phyloP scores from a whole-genome alignment of 2,797 vertebrate species.

The Pantherophis vulpinus region DNA sequence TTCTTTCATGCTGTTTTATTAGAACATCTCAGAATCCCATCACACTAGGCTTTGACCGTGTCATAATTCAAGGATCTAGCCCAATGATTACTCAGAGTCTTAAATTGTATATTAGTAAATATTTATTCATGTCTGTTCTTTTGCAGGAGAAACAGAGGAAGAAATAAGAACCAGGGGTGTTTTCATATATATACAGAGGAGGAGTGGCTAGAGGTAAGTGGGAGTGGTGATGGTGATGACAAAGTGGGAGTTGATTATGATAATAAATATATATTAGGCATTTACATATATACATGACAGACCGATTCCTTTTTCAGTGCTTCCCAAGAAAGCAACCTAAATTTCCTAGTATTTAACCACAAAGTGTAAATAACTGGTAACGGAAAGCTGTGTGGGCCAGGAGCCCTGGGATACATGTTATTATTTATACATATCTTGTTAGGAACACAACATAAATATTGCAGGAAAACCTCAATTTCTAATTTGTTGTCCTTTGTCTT shows the following conservation, averaged over 20 bases:
- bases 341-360: constrained; percentile 58
- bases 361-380: constrained; percentile 77
- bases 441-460: constrained; percentile 93
- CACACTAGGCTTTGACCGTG: constrained; percentile 3
- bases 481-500: constrained; percentile 82
- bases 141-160: too few relatives aligned
- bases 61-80: too few relatives aligned
- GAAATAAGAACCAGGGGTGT: too few relatives aligned
- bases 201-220: too few relatives aligned
- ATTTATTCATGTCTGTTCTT: too few relatives aligned
- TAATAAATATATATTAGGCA: too few relatives aligned
- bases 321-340: constrained; percentile 55
- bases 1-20: background rate
- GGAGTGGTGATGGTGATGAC: too few relatives aligned
- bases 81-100: too few relatives aligned
- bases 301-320: constrained; percentile 57
- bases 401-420: constrained; percentile 77
- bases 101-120: too few relatives aligned
- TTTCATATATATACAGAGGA: too few relatives aligned
- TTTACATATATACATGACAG: too few relatives aligned
- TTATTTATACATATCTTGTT: constrained; percentile 91
- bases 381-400: constrained; percentile 70
- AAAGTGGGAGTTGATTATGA: too few relatives aligned
- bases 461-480: constrained; percentile 90
- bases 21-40: constrained; percentile 54